Evolutionary conservation across 2,797 vertebrate species (phyloP).

Genomic region (Hemitrygon akajei): DNA sequence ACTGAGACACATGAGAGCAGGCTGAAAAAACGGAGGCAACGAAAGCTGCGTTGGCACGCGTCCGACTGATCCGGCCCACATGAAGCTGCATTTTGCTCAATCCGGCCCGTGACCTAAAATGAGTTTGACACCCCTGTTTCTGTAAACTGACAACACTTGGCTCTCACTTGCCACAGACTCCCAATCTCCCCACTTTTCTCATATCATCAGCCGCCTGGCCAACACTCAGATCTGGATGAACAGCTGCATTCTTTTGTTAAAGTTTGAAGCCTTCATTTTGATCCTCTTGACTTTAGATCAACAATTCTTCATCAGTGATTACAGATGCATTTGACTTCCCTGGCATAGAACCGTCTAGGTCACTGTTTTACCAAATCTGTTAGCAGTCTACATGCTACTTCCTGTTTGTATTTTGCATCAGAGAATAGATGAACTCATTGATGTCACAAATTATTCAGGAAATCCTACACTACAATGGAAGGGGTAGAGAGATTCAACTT

Average conservation of each 20-base stretch:
- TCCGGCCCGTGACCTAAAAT: too few relatives aligned
- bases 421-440: constrained; percentile 41
- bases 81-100: too few relatives aligned
- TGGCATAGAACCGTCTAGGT: neutral
- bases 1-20: too few relatives aligned
- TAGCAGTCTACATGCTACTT: constrained; percentile 38
- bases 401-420: constrained; percentile 40
- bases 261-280: neutral
- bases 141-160: neutral
- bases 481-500: too few relatives aligned
- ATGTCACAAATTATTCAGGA: constrained; percentile 61
- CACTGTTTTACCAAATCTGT: constrained; percentile 38
- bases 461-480: constrained; percentile 53
- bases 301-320: constrained; percentile 38
- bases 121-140: too few relatives aligned
- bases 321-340: constrained; percentile 37
- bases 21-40: too few relatives aligned
- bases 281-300: neutral
- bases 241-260: neutral
- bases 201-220: neutral
- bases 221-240: neutral
- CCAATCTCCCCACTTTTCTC: too few relatives aligned
- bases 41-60: too few relatives aligned
- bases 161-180: neutral
- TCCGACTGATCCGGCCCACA: too few relatives aligned